Conservation (phyloP, 2,113 vertebrate species). For the Anthoscopus minutus region DNA sequence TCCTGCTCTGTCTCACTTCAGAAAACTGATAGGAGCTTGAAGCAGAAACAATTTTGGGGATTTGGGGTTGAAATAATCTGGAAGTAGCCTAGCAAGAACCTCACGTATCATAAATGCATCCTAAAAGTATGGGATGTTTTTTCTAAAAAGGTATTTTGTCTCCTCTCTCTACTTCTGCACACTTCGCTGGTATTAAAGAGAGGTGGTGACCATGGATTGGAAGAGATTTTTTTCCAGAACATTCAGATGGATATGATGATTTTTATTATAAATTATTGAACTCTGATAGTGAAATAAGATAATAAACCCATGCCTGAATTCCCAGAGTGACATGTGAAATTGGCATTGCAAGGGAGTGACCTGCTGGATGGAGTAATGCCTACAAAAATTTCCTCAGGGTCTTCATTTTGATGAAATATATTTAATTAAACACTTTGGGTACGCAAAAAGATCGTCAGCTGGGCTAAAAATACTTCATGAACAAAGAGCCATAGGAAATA, state of each 20-base stretch:
- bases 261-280: neutral
- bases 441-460: neutral
- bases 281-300: neutral
- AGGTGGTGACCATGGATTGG: neutral
- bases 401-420: neutral
- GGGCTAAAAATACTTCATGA: neutral
- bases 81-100: neutral
- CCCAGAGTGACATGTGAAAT: neutral
- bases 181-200: neutral
- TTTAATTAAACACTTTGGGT: neutral
- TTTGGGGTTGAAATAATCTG: neutral
- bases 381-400: neutral
- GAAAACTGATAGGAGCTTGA: neutral
- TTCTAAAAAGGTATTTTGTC: neutral
- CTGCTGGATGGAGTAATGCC: neutral
- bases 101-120: neutral
- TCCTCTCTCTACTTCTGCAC: neutral
- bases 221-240: neutral
- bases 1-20: neutral
- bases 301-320: neutral
- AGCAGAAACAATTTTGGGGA: neutral
- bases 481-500: neutral
- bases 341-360: neutral
- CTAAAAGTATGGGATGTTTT: neutral
- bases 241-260: neutral